Evolutionary conservation across 35 echinoderm and acorn worm species (phyloP).

Genomic region (Amphiura filiformis): DNA sequence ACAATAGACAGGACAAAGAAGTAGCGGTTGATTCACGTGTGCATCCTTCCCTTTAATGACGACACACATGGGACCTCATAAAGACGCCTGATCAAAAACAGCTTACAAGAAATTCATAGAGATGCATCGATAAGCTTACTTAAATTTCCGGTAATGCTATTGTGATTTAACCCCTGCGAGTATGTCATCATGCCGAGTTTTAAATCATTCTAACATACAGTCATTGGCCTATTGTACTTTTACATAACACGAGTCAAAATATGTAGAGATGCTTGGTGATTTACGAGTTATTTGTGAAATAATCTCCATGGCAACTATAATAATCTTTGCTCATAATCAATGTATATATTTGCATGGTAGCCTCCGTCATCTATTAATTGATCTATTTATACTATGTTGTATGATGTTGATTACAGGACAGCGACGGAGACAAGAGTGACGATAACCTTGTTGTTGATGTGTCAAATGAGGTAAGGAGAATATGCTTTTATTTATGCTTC

Average conservation of each 20-base stretch:
- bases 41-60: not conserved
- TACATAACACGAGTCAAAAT: no score
- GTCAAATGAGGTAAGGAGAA: conserved; percentile 84
- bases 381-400: no score
- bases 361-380: no score
- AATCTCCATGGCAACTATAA: no score
- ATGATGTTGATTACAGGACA: conserved; percentile 46
- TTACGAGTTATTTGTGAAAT: no score
- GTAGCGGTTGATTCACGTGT: not conserved
- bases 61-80: not conserved
- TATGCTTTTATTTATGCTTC: not conserved
- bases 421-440: conserved; percentile 96
- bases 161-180: not conserved
- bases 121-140: not conserved
- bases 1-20: not conserved
- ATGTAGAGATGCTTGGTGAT: no score
- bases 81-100: not conserved
- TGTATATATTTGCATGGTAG: no score
- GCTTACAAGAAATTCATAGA: not conserved
- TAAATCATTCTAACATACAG: no score
- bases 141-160: not conserved
- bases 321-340: no score
- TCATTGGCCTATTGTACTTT: no score
- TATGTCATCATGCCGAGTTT: not conserved
- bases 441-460: conserved; percentile 97